phyloP scores from a whole-genome alignment of 2,888 invertebrate genomes.

The Netelia fuscicornis region DNA sequence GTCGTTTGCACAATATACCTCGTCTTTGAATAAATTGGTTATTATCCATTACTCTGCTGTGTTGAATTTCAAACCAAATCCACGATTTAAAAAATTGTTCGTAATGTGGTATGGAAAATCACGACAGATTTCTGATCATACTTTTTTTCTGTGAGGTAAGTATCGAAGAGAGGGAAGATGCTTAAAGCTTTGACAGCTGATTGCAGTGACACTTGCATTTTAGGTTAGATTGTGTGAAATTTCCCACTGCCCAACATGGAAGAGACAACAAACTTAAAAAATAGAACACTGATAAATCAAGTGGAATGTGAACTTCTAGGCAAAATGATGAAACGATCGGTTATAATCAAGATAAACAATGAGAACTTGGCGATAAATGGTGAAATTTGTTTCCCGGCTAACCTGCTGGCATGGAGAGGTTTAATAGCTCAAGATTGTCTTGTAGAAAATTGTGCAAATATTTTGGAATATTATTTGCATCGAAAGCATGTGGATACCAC shows the following conservation, averaged over 20 bases:
- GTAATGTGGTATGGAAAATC: too few species aligned
- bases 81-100: not conserved
- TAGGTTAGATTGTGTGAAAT: not conserved
- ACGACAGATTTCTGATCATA: not conserved
- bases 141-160: not conserved
- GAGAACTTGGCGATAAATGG: slow-evolving; percentile 87
- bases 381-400: slow-evolving; percentile 89
- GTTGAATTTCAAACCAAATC: slow-evolving; percentile 8
- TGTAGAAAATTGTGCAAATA: slow-evolving; percentile 70
- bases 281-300: slow-evolving; percentile 65
- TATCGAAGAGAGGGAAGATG: not conserved
- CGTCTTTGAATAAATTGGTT: slow-evolving; percentile 68
- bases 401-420: slow-evolving; percentile 87
- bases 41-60: not conserved
- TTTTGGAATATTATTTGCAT: slow-evolving; percentile 78
- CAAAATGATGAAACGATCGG: slow-evolving; percentile 53
- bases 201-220: not conserved
- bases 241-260: slow-evolving; percentile 12
- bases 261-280: slow-evolving; percentile 23
- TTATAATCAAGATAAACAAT: slow-evolving; percentile 87
- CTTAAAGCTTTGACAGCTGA: not conserved
- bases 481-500: slow-evolving; percentile 60
- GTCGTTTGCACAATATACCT: slow-evolving; percentile 69
- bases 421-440: slow-evolving; percentile 74
- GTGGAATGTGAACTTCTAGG: slow-evolving; percentile 74